A percentile compares a stretch with the other conserved stretches of the same genome.
These are phyloP conservation scores for Taeniopygia guttata DNA, from an alignment of 2,797 vertebrate species.

Conservation along the genomic window DNA sequence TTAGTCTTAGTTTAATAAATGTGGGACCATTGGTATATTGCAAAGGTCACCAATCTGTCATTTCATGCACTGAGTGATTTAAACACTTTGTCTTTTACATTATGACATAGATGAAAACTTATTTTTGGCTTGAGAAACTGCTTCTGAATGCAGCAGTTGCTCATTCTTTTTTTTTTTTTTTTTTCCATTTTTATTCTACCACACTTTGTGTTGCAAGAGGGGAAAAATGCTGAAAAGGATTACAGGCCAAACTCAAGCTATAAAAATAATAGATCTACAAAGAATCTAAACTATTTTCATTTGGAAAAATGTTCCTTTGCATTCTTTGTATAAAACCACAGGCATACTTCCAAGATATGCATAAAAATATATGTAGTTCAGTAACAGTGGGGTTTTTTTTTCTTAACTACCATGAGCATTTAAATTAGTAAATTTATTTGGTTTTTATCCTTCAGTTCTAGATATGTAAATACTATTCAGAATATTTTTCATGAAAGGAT, in stretches of 20 bases:
- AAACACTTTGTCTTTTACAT: neutral
- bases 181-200: neutral
- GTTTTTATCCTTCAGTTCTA: neutral
- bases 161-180: fast-evolving
- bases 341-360: neutral
- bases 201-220: neutral
- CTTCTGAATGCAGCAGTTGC: neutral
- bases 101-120: neutral
- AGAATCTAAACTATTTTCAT: neutral
- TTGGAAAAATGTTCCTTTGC: neutral
- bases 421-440: neutral
- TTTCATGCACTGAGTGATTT: neutral
- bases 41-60: neutral
- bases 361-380: neutral
- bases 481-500: neutral
- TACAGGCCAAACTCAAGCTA: neutral
- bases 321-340: neutral
- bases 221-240: neutral
- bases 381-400: neutral
- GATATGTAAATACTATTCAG: neutral
- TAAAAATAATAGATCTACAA: neutral
- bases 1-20: neutral
- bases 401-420: neutral
- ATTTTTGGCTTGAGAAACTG: neutral
- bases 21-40: neutral